Conservation (phyloP, 2,797 vertebrate genomes). For the Rhodeus uyekii region DNA sequence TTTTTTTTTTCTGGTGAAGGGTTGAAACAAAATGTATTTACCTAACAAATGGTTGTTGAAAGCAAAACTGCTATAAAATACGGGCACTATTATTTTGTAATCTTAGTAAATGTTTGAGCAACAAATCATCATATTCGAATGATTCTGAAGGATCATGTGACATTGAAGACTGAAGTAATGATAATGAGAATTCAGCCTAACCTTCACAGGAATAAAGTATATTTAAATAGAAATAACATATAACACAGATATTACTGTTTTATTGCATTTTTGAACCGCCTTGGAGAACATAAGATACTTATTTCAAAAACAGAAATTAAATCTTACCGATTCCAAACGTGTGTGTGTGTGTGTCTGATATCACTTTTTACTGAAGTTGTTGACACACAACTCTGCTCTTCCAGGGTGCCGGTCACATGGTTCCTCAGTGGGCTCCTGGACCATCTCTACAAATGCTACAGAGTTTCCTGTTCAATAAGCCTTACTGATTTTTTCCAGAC, state of each 20-base stretch:
- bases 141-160: neutral
- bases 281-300: neutral
- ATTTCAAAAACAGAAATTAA: neutral
- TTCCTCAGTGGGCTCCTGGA: conserved; percentile 82
- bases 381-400: conserved; percentile 47
- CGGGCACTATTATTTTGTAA: too few relatives aligned
- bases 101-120: neutral
- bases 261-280: neutral
- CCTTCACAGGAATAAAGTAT: neutral
- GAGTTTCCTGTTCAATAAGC: conserved; percentile 72
- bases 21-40: neutral
- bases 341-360: neutral
- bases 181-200: neutral
- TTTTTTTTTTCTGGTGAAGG: neutral
- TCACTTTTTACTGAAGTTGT: neutral
- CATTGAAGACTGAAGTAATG: neutral
- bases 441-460: conserved; percentile 78
- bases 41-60: neutral
- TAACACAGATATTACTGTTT: neutral
- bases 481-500: conserved; percentile 63
- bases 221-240: neutral
- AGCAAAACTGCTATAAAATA: neutral
- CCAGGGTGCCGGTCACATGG: conserved; percentile 83
- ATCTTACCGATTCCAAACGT: too few relatives aligned
- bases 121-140: neutral